A percentile compares a stretch with the other conserved stretches of the same genome.
These are phyloP conservation scores for Shargacucullia verbasci DNA, from an alignment of 2,888 invertebrate species.

Conservation along the genomic window DNA sequence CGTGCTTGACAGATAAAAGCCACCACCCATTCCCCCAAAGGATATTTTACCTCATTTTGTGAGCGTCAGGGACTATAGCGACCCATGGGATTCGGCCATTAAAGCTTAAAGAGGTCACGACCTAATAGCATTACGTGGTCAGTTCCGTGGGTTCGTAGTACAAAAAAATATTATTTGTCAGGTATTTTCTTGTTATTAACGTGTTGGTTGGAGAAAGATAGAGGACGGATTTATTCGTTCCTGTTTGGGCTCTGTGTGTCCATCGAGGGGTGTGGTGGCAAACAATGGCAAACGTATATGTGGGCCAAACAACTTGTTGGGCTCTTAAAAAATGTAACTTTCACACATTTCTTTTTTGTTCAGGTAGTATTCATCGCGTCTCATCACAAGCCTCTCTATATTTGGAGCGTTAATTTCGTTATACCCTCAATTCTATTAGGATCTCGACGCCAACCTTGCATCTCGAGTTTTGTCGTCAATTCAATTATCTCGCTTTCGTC, in stretches of 20 bases:
- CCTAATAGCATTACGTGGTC: constrained; percentile 26
- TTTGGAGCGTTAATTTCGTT: constrained; percentile 16
- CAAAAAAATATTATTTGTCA: constrained; percentile 33
- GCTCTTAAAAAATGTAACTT: background rate
- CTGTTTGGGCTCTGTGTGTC: background rate
- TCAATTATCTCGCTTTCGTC: constrained; percentile 16
- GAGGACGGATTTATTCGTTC: constrained; percentile 5
- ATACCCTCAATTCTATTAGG: constrained; percentile 34
- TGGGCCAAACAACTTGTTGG: background rate
- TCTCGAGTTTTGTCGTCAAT: constrained; percentile 19
- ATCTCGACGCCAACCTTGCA: constrained; percentile 2
- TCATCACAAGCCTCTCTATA: constrained; percentile 2
- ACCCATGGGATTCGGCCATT: constrained; percentile 6
- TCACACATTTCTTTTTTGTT: background rate
- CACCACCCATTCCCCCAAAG: background rate
- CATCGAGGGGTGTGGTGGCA: no score
- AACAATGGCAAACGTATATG: no score
- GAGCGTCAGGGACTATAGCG: background rate
- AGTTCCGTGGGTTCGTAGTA: constrained; percentile 21
- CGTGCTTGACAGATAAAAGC: constrained; percentile 18
- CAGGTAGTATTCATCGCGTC: background rate
- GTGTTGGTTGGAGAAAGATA: constrained; percentile 14
- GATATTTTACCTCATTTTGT: constrained; percentile 21
- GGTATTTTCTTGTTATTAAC: constrained; percentile 36
- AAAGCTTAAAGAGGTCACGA: constrained; percentile 38